phyloP scores from a whole-genome alignment of 2,797 vertebrate species.

The Tenualosa ilisha region DNA sequence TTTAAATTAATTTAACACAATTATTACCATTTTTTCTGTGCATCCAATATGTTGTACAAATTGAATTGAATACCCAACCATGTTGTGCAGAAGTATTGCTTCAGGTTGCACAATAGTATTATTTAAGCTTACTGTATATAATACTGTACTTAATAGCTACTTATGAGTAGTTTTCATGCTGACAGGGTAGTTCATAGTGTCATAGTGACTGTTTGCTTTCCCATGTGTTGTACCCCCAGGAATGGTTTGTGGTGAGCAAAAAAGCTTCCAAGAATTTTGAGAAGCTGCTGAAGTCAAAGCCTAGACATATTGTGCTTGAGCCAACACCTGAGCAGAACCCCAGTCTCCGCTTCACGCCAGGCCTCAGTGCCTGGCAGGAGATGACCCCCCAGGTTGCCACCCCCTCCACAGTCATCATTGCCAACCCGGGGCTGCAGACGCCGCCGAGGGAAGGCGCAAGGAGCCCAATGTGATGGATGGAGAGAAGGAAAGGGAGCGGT shows the following conservation, averaged over 20 bases:
- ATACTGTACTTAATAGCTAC: background rate
- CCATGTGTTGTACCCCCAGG: slow-evolving; percentile 68
- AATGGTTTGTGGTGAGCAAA: slow-evolving; percentile 89
- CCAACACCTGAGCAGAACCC: slow-evolving; percentile 60
- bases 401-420: slow-evolving; percentile 31
- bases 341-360: slow-evolving; percentile 60
- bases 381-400: slow-evolving; percentile 42
- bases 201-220: slow-evolving; percentile 32
- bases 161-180: background rate
- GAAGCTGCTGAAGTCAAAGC: slow-evolving; percentile 80
- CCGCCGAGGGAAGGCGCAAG: slow-evolving; percentile 32
- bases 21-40: slow-evolving; percentile 14
- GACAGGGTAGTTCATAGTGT: background rate
- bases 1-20: background rate
- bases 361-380: slow-evolving; percentile 35
- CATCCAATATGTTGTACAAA: background rate
- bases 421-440: slow-evolving; percentile 28
- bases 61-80: background rate
- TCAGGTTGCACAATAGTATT: background rate
- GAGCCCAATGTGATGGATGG: slow-evolving; percentile 52
- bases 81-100: slow-evolving; percentile 1
- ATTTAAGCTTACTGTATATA: background rate
- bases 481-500: slow-evolving; percentile 42
- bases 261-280: slow-evolving; percentile 86
- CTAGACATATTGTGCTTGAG: background rate